Conservation (phyloP, 1,140 invertebrate genomes). For the Rhyacophila brunnea region DNA sequence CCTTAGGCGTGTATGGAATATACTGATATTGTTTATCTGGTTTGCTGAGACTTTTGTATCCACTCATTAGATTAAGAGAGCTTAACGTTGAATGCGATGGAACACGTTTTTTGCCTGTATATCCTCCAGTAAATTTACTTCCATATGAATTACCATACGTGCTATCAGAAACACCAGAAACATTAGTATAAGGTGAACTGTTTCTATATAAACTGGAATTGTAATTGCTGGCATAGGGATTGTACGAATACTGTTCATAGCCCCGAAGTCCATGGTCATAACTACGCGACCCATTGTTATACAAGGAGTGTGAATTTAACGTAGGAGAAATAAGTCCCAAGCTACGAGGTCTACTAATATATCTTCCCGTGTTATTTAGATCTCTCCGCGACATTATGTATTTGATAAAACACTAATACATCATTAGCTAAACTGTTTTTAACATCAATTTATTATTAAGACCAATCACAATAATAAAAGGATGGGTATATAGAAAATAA, state of each 20-base stretch:
- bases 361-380: neutral
- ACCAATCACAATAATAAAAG: too few relatives aligned
- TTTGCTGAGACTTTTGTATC: constrained; percentile 39
- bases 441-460: neutral
- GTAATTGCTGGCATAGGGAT: constrained; percentile 27
- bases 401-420: neutral
- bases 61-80: constrained; percentile 51
- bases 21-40: constrained; percentile 37
- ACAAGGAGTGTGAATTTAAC: neutral
- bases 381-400: constrained; percentile 1
- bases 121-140: constrained; percentile 62
- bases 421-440: neutral
- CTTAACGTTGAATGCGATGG: constrained; percentile 45
- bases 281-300: too few relatives aligned
- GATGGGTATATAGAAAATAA: neutral
- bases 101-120: constrained; percentile 49
- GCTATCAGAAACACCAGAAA: constrained; percentile 39
- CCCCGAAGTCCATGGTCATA: neutral
- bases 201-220: constrained; percentile 44
- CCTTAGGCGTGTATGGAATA: neutral
- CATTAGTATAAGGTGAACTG: constrained; percentile 45
- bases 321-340: neutral
- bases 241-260: neutral
- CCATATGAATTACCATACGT: constrained; percentile 57
- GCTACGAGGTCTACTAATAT: neutral